Evolutionary conservation across 1,140 invertebrate species (phyloP).

Genomic region (Anagrus nilaparvatae): DNA sequence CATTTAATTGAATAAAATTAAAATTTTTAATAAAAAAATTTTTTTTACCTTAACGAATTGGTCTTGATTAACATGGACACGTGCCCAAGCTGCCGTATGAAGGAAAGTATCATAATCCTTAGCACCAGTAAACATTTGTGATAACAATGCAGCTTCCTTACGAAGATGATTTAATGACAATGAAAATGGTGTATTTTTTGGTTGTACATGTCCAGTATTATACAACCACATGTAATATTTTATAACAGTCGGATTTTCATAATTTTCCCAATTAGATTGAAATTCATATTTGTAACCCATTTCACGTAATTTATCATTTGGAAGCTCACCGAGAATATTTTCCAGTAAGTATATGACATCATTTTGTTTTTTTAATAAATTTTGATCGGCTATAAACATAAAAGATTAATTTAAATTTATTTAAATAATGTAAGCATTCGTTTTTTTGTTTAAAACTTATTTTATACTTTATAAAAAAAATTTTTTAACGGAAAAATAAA

Average conservation of each 20-base stretch:
- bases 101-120: constrained; percentile 34
- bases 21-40: constrained; percentile 1
- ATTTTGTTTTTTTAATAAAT: constrained; percentile 48
- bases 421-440: background rate
- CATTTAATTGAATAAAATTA: background rate
- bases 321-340: constrained; percentile 45
- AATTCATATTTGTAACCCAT: constrained; percentile 32
- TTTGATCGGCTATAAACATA: constrained; percentile 41
- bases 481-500: constrained; percentile 1
- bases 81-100: constrained; percentile 38
- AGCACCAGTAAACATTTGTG: constrained; percentile 40
- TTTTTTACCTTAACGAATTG: constrained; percentile 34
- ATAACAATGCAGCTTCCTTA: constrained; percentile 30
- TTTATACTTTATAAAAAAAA: background rate
- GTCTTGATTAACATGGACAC: constrained; percentile 36
- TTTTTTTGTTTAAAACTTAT: background rate
- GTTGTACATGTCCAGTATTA: constrained; percentile 29
- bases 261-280: constrained; percentile 23
- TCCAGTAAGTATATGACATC: constrained; percentile 53
- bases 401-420: background rate
- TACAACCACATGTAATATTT: constrained; percentile 29
- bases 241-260: constrained; percentile 28
- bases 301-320: constrained; percentile 29
- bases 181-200: constrained; percentile 28
- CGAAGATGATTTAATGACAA: constrained; percentile 28